phyloP scores from a whole-genome alignment of 2,113 vertebrate genomes.

The Oryzias javanicus region DNA sequence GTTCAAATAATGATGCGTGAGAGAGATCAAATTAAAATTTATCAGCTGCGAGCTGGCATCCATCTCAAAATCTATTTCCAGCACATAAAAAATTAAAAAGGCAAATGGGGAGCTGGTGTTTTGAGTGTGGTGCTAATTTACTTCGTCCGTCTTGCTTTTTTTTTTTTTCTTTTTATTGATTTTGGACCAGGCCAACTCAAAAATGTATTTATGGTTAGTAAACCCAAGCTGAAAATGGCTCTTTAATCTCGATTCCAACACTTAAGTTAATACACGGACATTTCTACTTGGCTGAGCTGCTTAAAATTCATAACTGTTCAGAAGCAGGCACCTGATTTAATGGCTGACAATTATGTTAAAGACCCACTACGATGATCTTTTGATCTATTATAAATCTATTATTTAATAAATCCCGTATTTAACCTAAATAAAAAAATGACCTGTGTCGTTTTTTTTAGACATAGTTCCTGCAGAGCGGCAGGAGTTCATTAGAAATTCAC shows the following conservation, averaged over 20 bases:
- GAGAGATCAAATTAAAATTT: slow-evolving; percentile 67
- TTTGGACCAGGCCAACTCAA: slow-evolving; percentile 5
- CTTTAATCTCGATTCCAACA: slow-evolving; percentile 1
- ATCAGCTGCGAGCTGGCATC: slow-evolving; percentile 60
- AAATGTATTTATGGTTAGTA: slow-evolving; percentile 7
- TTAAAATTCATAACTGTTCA: too few relatives aligned
- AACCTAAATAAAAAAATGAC: too few relatives aligned
- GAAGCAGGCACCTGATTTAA: too few relatives aligned
- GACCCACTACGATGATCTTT: too few relatives aligned
- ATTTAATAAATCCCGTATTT: too few relatives aligned
- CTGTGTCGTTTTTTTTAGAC: too few relatives aligned
- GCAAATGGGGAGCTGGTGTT: slow-evolving; percentile 16
- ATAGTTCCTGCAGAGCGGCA: too few relatives aligned
- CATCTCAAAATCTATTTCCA: slow-evolving; percentile 65
- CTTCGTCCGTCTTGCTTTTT: slow-evolving; percentile 7
- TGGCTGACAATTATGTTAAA: too few relatives aligned
- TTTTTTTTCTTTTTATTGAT: slow-evolving; percentile 18
- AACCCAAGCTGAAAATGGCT: neutral
- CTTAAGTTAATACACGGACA: slow-evolving; percentile 1
- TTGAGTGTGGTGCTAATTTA: slow-evolving; percentile 36
- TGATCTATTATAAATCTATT: too few relatives aligned
- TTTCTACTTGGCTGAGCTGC: neutral
- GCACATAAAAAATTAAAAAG: slow-evolving; percentile 66
- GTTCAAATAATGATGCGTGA: slow-evolving; percentile 63
- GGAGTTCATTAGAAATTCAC: too few relatives aligned